phyloP scores from a whole-genome alignment of 1,140 invertebrate genomes.

The Episyrphus balteatus region DNA sequence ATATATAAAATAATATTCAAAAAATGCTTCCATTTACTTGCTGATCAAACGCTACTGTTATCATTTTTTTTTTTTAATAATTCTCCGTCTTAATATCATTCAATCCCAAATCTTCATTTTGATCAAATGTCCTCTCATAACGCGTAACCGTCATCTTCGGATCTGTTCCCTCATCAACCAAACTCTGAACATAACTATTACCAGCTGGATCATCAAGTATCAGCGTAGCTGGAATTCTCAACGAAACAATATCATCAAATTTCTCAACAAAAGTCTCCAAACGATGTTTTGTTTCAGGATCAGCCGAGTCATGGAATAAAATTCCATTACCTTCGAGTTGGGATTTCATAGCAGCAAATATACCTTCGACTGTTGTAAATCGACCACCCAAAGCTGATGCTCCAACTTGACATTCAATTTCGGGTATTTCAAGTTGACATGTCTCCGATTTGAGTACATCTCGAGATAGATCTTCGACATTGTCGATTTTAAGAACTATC shows the following conservation, averaged over 20 bases:
- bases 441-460: slow-evolving; percentile 97
- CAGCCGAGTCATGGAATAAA: slow-evolving; percentile 64
- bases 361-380: slow-evolving; percentile 91
- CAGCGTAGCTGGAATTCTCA: slow-evolving; percentile 56
- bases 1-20: too few relatives aligned
- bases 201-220: slow-evolving; percentile 93
- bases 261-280: slow-evolving; percentile 49
- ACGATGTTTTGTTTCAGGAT: slow-evolving; percentile 39
- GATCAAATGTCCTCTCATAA: slow-evolving; percentile 78
- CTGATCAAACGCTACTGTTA: too few relatives aligned
- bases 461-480: slow-evolving; percentile 69
- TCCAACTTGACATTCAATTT: slow-evolving; percentile 80
- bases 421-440: slow-evolving; percentile 76
- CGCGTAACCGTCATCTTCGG: slow-evolving; percentile 60
- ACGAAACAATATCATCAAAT: slow-evolving; percentile 58
- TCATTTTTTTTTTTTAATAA: slow-evolving; percentile 16
- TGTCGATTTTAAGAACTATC: slow-evolving; percentile 64
- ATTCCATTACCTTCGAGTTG: slow-evolving; percentile 56
- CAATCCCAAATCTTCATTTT: slow-evolving; percentile 91
- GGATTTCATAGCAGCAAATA: slow-evolving; percentile 55
- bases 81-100: slow-evolving; percentile 93
- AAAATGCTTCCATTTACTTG: too few relatives aligned
- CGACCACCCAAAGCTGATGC: slow-evolving; percentile 77
- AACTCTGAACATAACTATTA: slow-evolving; percentile 90
- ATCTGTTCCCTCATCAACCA: slow-evolving; percentile 59